Conservation (phyloP, 2,888 invertebrate genomes). For the Ectemnius continuus region DNA sequence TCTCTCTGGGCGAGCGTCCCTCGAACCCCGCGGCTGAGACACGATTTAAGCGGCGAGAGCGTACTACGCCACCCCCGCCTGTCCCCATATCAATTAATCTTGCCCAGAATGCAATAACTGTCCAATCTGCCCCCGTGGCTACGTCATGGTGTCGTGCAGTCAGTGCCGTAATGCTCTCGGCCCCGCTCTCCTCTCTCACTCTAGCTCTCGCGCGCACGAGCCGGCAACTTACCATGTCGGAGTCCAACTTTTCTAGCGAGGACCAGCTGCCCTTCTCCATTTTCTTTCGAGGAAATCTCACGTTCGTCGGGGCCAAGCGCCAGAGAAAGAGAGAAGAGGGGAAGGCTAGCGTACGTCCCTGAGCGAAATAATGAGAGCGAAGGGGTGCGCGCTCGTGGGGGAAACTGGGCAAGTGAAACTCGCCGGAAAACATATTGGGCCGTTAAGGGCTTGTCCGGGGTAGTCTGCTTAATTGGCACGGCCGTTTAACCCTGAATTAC, state of each 20-base stretch:
- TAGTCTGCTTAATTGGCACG: slow-evolving; percentile 73
- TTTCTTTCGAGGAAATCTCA: not conserved
- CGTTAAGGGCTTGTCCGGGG: slow-evolving; percentile 68
- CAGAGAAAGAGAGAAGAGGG: slow-evolving; percentile 48
- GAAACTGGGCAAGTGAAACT: slow-evolving; percentile 52
- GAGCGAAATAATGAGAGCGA: slow-evolving; percentile 52
- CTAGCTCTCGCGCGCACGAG: slow-evolving; percentile 34
- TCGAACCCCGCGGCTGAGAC: slow-evolving; percentile 54
- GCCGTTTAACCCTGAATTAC: slow-evolving; percentile 65
- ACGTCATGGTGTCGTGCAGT: slow-evolving; percentile 73
- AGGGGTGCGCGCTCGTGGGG: slow-evolving; percentile 13
- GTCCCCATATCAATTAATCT: slow-evolving; percentile 77
- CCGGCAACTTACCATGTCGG: not conserved
- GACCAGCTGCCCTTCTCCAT: not conserved
- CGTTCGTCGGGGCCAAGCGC: slow-evolving; percentile 31
- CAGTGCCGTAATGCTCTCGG: slow-evolving; percentile 66
- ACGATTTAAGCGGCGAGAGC: slow-evolving; percentile 62
- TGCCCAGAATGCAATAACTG: slow-evolving; percentile 78
- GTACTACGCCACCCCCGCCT: slow-evolving; percentile 50
- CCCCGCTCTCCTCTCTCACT: slow-evolving; percentile 20
- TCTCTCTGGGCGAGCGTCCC: too few species aligned
- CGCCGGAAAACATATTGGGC: slow-evolving; percentile 73
- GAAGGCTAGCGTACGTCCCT: slow-evolving; percentile 31
- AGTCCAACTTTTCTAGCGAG: not conserved
- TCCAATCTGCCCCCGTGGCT: slow-evolving; percentile 76